Conservation (phyloP, 2,113 vertebrate genomes). For the Casuarius casuarius region DNA sequence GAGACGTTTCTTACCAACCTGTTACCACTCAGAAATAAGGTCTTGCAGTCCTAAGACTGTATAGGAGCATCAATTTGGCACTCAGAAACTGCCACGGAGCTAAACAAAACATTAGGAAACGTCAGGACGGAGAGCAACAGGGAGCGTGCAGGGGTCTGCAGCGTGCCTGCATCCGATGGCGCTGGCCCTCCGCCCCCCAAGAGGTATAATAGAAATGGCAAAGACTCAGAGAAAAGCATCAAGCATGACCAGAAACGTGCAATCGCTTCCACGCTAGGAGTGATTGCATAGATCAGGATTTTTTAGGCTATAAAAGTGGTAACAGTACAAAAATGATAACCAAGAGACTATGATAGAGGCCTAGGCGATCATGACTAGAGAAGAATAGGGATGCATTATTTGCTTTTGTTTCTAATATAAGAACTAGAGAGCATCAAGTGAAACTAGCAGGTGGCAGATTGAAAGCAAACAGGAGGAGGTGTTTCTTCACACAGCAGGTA, state of each 20-base stretch:
- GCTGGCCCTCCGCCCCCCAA: not conserved
- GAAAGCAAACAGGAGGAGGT: not conserved
- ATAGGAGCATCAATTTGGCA: rapidly evolving
- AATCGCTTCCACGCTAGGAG: not conserved
- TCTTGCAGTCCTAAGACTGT: not conserved
- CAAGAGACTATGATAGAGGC: not conserved
- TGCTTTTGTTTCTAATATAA: not conserved
- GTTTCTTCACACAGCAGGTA: not conserved
- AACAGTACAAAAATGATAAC: not conserved
- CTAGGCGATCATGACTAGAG: not conserved
- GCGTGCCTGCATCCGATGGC: rapidly evolving
- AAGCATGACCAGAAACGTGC: not conserved
- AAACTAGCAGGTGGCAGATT: constrained; percentile 23
- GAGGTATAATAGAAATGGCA: not conserved
- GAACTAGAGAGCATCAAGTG: not conserved
- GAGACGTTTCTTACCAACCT: not conserved
- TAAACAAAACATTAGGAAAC: not conserved
- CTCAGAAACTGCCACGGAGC: not conserved
- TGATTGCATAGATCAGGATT: not conserved
- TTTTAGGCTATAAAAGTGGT: not conserved
- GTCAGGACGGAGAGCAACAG: rapidly evolving
- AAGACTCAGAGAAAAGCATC: not conserved
- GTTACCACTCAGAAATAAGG: not conserved
- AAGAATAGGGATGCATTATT: not conserved
- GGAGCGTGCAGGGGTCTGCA: not conserved